Conservation (phyloP, 2,113 vertebrate species). For the Cariama cristata region DNA sequence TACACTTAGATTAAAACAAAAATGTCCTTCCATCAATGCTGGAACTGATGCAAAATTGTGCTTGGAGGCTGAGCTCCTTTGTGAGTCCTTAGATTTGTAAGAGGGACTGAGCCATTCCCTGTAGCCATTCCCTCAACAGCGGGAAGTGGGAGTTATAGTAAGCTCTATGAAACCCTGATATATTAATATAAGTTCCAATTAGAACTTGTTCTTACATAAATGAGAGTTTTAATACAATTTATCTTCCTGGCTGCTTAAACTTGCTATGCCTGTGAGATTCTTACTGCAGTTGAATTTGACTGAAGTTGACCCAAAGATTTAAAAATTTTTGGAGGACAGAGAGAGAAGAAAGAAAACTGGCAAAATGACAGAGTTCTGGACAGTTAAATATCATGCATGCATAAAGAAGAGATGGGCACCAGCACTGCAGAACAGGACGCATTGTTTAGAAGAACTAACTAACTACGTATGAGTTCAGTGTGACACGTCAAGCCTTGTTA, state of each 20-base stretch:
- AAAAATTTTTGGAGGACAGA: background rate
- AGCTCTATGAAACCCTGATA: background rate
- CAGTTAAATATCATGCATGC: accelerated
- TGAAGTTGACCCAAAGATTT: background rate
- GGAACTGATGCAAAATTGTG: background rate
- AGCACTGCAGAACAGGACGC: background rate
- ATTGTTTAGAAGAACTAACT: background rate
- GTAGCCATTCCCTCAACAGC: background rate
- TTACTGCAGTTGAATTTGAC: background rate
- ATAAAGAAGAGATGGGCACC: background rate
- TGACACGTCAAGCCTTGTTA: background rate
- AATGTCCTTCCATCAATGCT: background rate
- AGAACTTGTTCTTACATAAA: background rate
- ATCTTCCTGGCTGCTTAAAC: background rate
- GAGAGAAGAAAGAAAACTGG: background rate
- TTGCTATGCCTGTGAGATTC: background rate
- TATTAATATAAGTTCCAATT: background rate
- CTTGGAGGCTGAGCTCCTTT: background rate
- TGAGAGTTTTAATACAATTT: background rate
- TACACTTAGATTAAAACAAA: background rate
- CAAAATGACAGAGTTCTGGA: background rate
- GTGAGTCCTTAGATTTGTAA: background rate
- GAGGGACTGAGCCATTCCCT: background rate
- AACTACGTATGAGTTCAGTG: background rate
- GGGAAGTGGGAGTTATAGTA: background rate